Evolutionary conservation across 2,888 invertebrate genomes (phyloP).

Genomic region (Girardia tigrina): DNA sequence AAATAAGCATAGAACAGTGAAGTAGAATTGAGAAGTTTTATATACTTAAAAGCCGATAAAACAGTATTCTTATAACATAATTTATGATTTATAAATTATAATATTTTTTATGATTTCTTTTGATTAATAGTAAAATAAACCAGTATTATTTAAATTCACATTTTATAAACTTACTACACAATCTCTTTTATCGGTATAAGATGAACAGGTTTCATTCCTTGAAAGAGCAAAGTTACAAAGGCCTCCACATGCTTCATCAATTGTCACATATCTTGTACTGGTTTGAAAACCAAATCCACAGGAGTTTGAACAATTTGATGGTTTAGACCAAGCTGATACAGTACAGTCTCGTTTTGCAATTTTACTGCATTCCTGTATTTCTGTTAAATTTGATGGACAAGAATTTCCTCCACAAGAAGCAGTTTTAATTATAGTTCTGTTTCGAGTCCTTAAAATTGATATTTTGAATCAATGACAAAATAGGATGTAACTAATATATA

Average conservation of each 20-base stretch:
- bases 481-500: too few relatives aligned
- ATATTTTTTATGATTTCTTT: too few relatives aligned
- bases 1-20: too few relatives aligned
- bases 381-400: background rate
- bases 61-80: too few relatives aligned
- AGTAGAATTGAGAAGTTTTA: too few relatives aligned
- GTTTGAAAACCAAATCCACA: background rate
- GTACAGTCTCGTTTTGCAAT: background rate
- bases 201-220: background rate
- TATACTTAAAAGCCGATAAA: too few relatives aligned
- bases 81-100: too few relatives aligned
- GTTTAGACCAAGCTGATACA: background rate
- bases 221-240: background rate
- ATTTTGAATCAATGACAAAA: too few relatives aligned
- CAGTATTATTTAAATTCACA: too few relatives aligned
- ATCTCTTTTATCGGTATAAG: background rate
- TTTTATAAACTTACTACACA: background rate
- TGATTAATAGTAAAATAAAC: too few relatives aligned
- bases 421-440: background rate
- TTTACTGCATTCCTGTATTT: background rate
- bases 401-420: background rate
- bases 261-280: background rate
- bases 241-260: background rate
- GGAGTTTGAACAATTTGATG: background rate
- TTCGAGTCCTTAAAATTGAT: background rate